phyloP scores from a whole-genome alignment of 2,888 invertebrate genomes.

The Rhabditophanes sp. region DNA sequence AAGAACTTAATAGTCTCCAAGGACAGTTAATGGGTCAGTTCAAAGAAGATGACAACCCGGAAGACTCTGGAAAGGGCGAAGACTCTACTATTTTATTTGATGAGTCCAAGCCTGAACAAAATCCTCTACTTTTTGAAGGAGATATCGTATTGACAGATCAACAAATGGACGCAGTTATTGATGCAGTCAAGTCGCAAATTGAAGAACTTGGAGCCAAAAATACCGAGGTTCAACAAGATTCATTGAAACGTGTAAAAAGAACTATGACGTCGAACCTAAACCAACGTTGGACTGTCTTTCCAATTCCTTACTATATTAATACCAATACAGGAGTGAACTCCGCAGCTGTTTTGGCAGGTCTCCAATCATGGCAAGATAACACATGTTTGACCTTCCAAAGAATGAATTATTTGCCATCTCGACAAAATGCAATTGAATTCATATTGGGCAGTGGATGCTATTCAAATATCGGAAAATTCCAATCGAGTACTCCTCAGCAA shows the following conservation, averaged over 20 bases:
- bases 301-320: slow-evolving; percentile 24
- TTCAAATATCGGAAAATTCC: slow-evolving; percentile 29
- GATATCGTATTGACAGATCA: slow-evolving; percentile 31
- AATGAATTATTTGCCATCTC: slow-evolving; percentile 5
- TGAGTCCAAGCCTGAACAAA: slow-evolving; percentile 13
- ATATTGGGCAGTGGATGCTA: slow-evolving; percentile 26
- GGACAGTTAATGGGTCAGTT: slow-evolving; percentile 11
- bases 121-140: slow-evolving; percentile 37
- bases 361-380: slow-evolving; percentile 22
- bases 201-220: slow-evolving; percentile 7
- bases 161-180: slow-evolving; percentile 21
- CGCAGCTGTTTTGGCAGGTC: slow-evolving; percentile 22
- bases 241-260: slow-evolving; percentile 7
- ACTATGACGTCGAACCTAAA: slow-evolving; percentile 20
- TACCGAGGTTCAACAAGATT: slow-evolving; percentile 6
- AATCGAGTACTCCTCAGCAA: slow-evolving; percentile 12
- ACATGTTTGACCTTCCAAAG: slow-evolving; percentile 30
- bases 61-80: slow-evolving; percentile 1
- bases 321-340: slow-evolving; percentile 20
- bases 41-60: slow-evolving; percentile 7
- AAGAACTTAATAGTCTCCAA: slow-evolving; percentile 15
- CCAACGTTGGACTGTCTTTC: slow-evolving; percentile 13
- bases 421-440: slow-evolving; percentile 14
- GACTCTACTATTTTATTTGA: neutral
- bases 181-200: slow-evolving; percentile 7